Evolutionary conservation across 2,888 invertebrate species (phyloP), one percentile per base, ranked within the genome.

Genomic region (Chouioia cunea): DNA sequence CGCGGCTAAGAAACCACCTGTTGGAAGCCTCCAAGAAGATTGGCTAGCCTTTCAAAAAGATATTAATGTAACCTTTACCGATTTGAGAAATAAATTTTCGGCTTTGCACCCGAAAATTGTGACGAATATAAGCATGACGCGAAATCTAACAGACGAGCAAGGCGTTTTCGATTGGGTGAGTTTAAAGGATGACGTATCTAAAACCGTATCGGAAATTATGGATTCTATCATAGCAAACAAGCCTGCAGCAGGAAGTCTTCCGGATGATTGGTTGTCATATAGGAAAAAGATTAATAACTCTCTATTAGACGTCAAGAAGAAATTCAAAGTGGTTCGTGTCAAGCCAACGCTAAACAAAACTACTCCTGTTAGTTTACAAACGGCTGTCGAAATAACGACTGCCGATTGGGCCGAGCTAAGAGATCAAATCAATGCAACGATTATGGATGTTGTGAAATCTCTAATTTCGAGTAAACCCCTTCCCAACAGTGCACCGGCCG

Each of bases 331-430:
- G 0, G 53, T 79, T 6, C 73, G 76, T 70, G 68, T 75, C 0
- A 64, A 46, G n/a, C 12, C 14, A 23, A 2, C 0, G 10, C 18
- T 54, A 10, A 10, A 6, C 36, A 18, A 50, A 57, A 12, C 22
- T 48, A 48, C n/a, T 46, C 0, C 20, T 6, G 22, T 16, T 4
- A 65, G 58, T 18, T 4, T 20, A 1, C 44, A 43, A 1, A 3
- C 12, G 43, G 6, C 4, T 3, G 53, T 14, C 10, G 50, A 65
- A 14, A 20, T 53, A 4, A 56, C 52, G 27, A 27, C 22, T 15
- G 69, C 71, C 3, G 77, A 79, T 60, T 81, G 80, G 80, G 60
- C 71, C 3, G 59, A 18, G 4, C 77, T 80, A 10, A 79, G 75
- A 63, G 68, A 23, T 15, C 62, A 76, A 2, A 57, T 79, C 2